Evolutionary conservation across 2,888 invertebrate species (phyloP).

Genomic region (Therioaphis trifolii): DNA sequence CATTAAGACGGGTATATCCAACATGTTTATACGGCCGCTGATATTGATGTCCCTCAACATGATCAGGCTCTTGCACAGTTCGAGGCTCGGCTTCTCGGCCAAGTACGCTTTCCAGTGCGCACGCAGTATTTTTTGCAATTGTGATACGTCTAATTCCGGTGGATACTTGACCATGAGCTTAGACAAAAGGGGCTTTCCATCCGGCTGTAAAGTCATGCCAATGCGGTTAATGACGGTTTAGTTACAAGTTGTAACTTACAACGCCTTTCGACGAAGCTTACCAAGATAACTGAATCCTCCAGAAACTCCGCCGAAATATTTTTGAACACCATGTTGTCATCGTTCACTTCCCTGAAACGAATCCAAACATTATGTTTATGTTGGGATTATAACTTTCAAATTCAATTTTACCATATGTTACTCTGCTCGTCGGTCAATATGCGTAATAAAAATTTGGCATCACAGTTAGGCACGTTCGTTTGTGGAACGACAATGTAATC

Average conservation of each 20-base stretch:
- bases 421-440: conserved; percentile 80
- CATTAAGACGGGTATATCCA: conserved; percentile 75
- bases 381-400: neutral
- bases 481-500: conserved; percentile 81
- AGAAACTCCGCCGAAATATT: conserved; percentile 75
- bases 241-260: too few species aligned
- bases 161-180: conserved; percentile 73
- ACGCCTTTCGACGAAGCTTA: conserved; percentile 68
- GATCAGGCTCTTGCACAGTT: conserved; percentile 77
- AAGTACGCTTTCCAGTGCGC: conserved; percentile 74
- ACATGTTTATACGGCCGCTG: conserved; percentile 74
- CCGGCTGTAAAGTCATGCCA: conserved; percentile 71
- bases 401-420: conserved; percentile 75
- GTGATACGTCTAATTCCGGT: conserved; percentile 74
- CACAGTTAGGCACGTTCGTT: conserved; percentile 76
- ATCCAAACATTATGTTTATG: neutral
- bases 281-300: conserved; percentile 73
- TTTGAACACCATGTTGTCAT: conserved; percentile 78
- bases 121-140: conserved; percentile 74
- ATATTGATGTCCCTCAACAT: conserved; percentile 77
- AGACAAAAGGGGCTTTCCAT: conserved; percentile 71
- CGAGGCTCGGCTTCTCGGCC: conserved; percentile 74
- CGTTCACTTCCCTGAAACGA: conserved; percentile 78
- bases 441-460: conserved; percentile 78
- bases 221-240: too few species aligned